Conservation (phyloP, 2,888 invertebrate species). For the Eutolmus rufibarbis region DNA sequence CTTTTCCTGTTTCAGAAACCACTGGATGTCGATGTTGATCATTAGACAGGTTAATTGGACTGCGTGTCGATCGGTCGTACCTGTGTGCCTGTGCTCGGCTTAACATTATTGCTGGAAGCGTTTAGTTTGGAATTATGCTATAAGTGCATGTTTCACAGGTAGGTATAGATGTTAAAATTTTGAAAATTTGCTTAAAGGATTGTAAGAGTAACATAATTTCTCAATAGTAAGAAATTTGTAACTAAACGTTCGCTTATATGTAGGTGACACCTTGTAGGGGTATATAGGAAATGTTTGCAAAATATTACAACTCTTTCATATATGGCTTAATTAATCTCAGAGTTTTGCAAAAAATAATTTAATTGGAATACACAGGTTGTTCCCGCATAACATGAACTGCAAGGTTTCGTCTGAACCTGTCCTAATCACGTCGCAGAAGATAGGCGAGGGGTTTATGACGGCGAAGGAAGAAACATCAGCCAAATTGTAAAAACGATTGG, state of each 20-base stretch:
- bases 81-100: neutral
- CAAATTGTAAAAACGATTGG: neutral
- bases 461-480: neutral
- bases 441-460: neutral
- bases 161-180: slow-evolving; percentile 30
- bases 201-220: slow-evolving; percentile 32
- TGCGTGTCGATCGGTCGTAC: slow-evolving; percentile 28
- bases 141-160: slow-evolving; percentile 37
- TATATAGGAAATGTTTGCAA: neutral
- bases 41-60: slow-evolving; percentile 48
- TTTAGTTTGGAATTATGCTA: slow-evolving; percentile 38
- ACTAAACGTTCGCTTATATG: neutral
- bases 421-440: neutral
- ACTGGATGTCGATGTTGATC: slow-evolving; percentile 42
- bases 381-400: neutral
- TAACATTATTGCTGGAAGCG: slow-evolving; percentile 29
- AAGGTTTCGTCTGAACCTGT: neutral
- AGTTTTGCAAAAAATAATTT: neutral
- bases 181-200: slow-evolving; percentile 39
- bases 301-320: neutral
- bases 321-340: neutral
- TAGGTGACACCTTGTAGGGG: neutral
- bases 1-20: neutral
- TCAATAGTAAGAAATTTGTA: neutral
- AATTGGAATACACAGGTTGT: neutral